Evolutionary conservation across 2,888 invertebrate species (phyloP).

Genomic region (Scaptomyza tumidula): DNA sequence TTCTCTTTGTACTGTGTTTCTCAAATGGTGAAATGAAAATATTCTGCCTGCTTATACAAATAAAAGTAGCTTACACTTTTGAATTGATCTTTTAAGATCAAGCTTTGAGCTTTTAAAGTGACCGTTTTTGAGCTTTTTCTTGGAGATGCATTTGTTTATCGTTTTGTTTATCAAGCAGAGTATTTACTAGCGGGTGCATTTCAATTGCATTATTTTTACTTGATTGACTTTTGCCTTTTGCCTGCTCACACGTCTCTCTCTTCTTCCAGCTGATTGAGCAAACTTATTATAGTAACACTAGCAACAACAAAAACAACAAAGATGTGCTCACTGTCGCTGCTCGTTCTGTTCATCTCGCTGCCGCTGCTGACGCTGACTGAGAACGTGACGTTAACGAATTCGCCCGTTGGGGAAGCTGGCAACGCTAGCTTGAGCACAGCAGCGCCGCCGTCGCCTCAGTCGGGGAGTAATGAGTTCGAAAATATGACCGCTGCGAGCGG

Average conservation of each 20-base stretch:
- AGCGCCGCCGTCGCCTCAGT: slow-evolving; percentile 20
- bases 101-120: no score
- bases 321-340: slow-evolving; percentile 55
- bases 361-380: slow-evolving; percentile 47
- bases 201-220: not conserved
- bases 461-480: slow-evolving; percentile 40
- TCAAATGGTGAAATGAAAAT: not conserved
- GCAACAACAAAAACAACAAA: slow-evolving; percentile 26
- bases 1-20: not conserved
- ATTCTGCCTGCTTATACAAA: not conserved
- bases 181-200: not conserved
- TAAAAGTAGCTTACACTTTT: no score
- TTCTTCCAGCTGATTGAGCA: slow-evolving; percentile 66
- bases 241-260: not conserved
- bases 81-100: no score
- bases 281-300: slow-evolving; percentile 30
- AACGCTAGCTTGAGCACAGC: slow-evolving; percentile 46
- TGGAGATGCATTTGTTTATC: no score
- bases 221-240: slow-evolving; percentile 2
- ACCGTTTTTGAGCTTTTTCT: not conserved
- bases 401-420: slow-evolving; percentile 23
- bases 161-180: not conserved
- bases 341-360: slow-evolving; percentile 46
- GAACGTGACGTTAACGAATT: slow-evolving; percentile 58
- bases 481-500: slow-evolving; percentile 44